These are phyloP conservation scores for Toxotes chatareus DNA, from an alignment of 2,113 vertebrate species.

Conservation along the genomic window DNA sequence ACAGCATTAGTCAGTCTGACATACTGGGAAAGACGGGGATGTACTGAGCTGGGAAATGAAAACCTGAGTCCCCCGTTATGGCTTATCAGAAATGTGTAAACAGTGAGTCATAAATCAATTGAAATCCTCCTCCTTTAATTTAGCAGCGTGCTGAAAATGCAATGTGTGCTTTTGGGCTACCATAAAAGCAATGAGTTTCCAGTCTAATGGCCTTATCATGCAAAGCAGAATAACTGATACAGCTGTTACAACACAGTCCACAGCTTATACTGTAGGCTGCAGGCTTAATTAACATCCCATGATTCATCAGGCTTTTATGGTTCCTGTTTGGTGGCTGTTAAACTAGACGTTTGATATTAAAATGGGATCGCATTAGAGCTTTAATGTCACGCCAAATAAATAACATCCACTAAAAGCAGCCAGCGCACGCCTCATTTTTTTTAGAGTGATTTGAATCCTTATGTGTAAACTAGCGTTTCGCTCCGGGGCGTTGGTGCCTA, in stretches of 20 bases:
- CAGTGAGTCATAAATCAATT: constrained; percentile 62
- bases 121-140: constrained; percentile 37
- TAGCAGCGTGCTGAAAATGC: constrained; percentile 23
- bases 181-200: constrained; percentile 45
- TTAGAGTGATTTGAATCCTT: not conserved
- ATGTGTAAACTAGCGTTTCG: not conserved
- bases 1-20: not conserved
- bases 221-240: constrained; percentile 30
- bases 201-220: constrained; percentile 32
- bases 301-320: constrained; percentile 1
- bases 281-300: constrained; percentile 37
- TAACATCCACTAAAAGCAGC: not conserved
- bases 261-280: not conserved
- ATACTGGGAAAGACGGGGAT: not conserved
- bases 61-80: not conserved
- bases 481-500: constrained; percentile 74
- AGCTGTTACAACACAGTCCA: constrained; percentile 10
- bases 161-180: constrained; percentile 34
- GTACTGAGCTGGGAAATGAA: constrained; percentile 18
- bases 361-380: not conserved
- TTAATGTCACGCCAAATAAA: not conserved
- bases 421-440: not conserved
- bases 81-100: constrained; percentile 53
- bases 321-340: not conserved
- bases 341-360: constrained; percentile 7